A percentile compares a stretch with the other conserved stretches of the same genome.
phyloP scores from a whole-genome alignment of 2,888 invertebrate species.

The Leptopilina myrica region DNA sequence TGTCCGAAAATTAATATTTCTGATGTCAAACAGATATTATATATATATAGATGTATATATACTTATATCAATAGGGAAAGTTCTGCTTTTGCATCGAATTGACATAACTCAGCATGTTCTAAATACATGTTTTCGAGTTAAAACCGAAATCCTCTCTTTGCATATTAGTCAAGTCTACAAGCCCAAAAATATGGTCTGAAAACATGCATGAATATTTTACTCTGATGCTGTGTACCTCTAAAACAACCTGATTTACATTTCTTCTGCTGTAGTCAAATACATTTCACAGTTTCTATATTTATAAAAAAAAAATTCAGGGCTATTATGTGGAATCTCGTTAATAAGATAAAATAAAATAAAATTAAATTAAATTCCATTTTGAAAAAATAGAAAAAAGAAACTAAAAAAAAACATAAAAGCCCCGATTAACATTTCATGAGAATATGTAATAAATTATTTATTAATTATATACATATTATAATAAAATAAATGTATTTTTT shows the following conservation, averaged over 20 bases:
- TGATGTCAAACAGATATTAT: slow-evolving; percentile 23
- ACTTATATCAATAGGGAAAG: not conserved
- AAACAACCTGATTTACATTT: slow-evolving; percentile 41
- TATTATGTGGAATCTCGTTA: slow-evolving; percentile 65
- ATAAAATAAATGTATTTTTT: too few species aligned
- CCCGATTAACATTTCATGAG: slow-evolving; percentile 63
- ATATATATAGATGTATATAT: not conserved
- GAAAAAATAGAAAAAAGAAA: not conserved
- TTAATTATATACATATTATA: too few species aligned
- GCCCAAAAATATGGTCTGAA: slow-evolving; percentile 16
- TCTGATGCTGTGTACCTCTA: slow-evolving; percentile 28
- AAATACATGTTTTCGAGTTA: slow-evolving; percentile 26
- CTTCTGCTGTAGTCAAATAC: slow-evolving; percentile 61
- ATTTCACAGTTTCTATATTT: slow-evolving; percentile 73
- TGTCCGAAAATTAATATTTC: slow-evolving; percentile 41
- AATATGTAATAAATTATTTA: too few species aligned
- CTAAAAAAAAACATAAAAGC: slow-evolving; percentile 66
- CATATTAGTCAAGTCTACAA: slow-evolving; percentile 27
- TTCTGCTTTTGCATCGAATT: slow-evolving; percentile 35
- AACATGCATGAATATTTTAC: slow-evolving; percentile 32
- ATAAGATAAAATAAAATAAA: not conserved
- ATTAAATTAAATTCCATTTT: slow-evolving; percentile 13
- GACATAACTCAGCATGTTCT: slow-evolving; percentile 23
- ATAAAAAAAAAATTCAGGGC: slow-evolving; percentile 63
- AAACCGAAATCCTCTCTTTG: slow-evolving; percentile 27